phyloP scores from a whole-genome alignment of 2,888 invertebrate species.

The Choreutis nemorana region DNA sequence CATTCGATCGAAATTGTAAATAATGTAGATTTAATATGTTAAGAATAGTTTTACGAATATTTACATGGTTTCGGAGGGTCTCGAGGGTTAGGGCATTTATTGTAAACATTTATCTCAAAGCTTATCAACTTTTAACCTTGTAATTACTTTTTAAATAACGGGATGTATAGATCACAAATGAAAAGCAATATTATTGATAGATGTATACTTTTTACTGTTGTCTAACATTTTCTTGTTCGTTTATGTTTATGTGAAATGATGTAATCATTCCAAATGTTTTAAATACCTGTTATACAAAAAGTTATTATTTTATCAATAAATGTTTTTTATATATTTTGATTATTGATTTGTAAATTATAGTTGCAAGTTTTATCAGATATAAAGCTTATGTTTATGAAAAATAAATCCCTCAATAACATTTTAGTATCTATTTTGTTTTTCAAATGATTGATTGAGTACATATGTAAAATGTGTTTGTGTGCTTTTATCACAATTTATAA shows the following conservation, averaged over 20 bases:
- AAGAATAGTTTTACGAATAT: constrained; percentile 10
- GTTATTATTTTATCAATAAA: constrained; percentile 10
- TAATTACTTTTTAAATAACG: constrained; percentile 1
- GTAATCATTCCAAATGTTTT: constrained; percentile 7
- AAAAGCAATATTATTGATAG: neutral
- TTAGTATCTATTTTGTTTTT: too few species aligned
- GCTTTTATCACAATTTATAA: too few species aligned
- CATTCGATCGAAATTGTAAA: constrained; percentile 79
- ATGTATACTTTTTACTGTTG: constrained; percentile 1
- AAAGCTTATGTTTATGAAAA: too few species aligned
- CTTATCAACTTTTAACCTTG: constrained; percentile 3
- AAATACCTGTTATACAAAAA: constrained; percentile 8
- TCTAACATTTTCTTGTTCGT: neutral
- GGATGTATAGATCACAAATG: too few species aligned
- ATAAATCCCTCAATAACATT: too few species aligned
- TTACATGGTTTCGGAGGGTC: constrained; percentile 24
- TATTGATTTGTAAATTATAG: too few species aligned
- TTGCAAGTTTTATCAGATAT: too few species aligned
- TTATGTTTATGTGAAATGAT: constrained; percentile 3
- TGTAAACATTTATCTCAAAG: neutral
- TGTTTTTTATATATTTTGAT: constrained; percentile 3
- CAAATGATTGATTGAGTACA: too few species aligned
- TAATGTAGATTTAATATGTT: too few species aligned
- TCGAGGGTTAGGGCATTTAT: constrained; percentile 30
- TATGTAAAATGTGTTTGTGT: too few species aligned